Percentiles rank a stretch among this genome's conserved stretches.
Conservation (phyloP, 2,797 vertebrate genomes). For the Hydrolagus colliei region DNA sequence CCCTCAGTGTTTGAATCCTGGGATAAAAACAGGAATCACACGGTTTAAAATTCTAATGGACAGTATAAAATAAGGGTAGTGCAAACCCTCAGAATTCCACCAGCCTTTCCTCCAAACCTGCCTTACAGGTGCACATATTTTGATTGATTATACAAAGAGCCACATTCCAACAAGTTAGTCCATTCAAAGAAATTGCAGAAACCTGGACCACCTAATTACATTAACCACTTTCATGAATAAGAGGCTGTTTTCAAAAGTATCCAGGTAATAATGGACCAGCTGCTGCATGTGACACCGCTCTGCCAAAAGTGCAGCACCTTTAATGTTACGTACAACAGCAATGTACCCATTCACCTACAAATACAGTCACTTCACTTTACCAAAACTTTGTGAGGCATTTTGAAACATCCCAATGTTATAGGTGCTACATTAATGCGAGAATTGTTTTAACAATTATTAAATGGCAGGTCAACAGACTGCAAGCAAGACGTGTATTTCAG, state of each 20-base stretch:
- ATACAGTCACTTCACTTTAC: not conserved
- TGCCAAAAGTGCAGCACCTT: not conserved
- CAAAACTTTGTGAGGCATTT: not conserved
- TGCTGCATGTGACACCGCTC: not conserved
- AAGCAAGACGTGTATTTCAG: no score
- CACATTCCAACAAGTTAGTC: not conserved
- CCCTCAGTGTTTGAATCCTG: not conserved
- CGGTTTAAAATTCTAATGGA: not conserved
- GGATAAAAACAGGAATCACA: not conserved
- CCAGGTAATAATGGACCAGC: conserved; percentile 7
- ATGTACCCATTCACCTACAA: not conserved
- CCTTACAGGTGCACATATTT: conserved; percentile 14
- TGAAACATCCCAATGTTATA: not conserved
- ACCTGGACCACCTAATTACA: not conserved
- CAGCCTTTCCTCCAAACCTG: not conserved
- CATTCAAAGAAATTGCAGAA: conserved; percentile 4
- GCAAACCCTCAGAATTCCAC: not conserved
- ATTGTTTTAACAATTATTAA: no score
- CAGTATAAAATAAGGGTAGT: not conserved
- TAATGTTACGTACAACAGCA: not conserved
- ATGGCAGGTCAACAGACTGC: no score
- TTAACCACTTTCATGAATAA: conserved; percentile 19
- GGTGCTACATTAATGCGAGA: no score
- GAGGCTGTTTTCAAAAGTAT: not conserved
- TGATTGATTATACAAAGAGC: conserved; percentile 15